phyloP scores from a whole-genome alignment of 2,888 invertebrate species.

The Phaedon cochleariae region DNA sequence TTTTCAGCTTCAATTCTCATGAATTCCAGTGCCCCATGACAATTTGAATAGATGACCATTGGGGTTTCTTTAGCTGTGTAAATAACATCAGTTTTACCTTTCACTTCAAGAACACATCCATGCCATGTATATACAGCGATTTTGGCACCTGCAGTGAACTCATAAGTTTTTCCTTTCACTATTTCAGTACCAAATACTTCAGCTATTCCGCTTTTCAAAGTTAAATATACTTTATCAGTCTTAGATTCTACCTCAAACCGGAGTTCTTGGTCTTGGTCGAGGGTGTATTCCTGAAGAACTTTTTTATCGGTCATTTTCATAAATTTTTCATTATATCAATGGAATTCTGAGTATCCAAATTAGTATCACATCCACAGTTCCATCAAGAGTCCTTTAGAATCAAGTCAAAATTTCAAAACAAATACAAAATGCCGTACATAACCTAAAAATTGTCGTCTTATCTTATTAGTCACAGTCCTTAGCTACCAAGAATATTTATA shows the following conservation, averaged over 20 bases:
- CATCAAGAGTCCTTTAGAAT: too few relatives aligned
- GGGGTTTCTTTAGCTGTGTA: conserved; percentile 97
- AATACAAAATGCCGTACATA: too few relatives aligned
- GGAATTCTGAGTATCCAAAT: too few relatives aligned
- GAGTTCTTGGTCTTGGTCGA: conserved; percentile 89
- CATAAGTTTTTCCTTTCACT: conserved; percentile 90
- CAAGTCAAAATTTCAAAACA: too few relatives aligned
- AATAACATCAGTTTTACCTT: conserved; percentile 90
- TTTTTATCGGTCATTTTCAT: conserved; percentile 47
- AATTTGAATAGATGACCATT: conserved; percentile 95
- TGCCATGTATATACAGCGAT: conserved; percentile 97
- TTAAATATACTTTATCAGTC: conserved; percentile 82
- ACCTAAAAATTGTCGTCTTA: too few relatives aligned
- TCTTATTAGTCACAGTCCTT: too few relatives aligned
- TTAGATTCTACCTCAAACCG: conserved; percentile 93
- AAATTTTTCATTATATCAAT: neutral
- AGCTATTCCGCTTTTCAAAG: conserved; percentile 88
- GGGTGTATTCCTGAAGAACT: conserved; percentile 74
- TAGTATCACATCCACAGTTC: too few relatives aligned
- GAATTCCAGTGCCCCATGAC: conserved; percentile 93
- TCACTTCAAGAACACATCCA: conserved; percentile 86
- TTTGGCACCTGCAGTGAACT: conserved; percentile 89
- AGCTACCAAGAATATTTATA: too few relatives aligned
- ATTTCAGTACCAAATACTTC: conserved; percentile 98
- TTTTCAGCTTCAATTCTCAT: conserved; percentile 84